Base-by-base conservation (phyloP, 92 coral and sea anemone genomes). In the Parazoanthus darwini region DNA sequence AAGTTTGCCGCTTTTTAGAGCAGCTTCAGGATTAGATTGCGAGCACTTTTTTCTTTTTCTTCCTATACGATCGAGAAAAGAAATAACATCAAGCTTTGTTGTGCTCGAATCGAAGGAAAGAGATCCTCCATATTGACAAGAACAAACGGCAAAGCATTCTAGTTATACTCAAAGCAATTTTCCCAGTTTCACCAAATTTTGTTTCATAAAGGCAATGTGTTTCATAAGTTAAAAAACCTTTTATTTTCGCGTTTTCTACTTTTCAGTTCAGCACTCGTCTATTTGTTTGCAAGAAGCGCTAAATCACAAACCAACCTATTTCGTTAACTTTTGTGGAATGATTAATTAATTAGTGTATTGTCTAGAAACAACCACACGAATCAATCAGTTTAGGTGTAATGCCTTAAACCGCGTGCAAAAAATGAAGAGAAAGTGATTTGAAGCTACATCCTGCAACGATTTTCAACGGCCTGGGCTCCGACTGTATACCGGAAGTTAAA, bases 281-380 rank as follows among this genome's bases (percentile, higher is more conserved):
- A n/a, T 38, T 72, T 91, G 93, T 85, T 91, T 85, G 74, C 76
- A 11, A 13, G 79, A 89, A 85, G 73, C 88, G 81, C 75, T 88
- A 91, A 91, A 89, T 91, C 91, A 91, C 86, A 80, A 89, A 85
- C 89, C 73, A 66, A 89, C 42, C 73, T 35, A 90, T 82, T 88
- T 89, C 89, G 88, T 85, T 85, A 86, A 89, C 86, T 89, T 78
- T 85, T 78, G 86, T 51, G 78, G 78, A 76, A 89, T 92, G 46
- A 82, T 89, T 92, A 89, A 92, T 89, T 92, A 86, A 92, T 78
- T 75, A 88, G 50, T 77, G 75, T 88, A 77, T 89, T 80, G 90
- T 80, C 92, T 92, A 29, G 78, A 38, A 37, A 38, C 82, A 71
- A 50, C 72, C 89, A n/a, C 79, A 48, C 2, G 43, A 84, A 70